Percentiles rank a stretch among this genome's conserved stretches.
Evolutionary conservation across 1,140 invertebrate genomes (phyloP).

Genomic region (Drosophila littoralis): DNA sequence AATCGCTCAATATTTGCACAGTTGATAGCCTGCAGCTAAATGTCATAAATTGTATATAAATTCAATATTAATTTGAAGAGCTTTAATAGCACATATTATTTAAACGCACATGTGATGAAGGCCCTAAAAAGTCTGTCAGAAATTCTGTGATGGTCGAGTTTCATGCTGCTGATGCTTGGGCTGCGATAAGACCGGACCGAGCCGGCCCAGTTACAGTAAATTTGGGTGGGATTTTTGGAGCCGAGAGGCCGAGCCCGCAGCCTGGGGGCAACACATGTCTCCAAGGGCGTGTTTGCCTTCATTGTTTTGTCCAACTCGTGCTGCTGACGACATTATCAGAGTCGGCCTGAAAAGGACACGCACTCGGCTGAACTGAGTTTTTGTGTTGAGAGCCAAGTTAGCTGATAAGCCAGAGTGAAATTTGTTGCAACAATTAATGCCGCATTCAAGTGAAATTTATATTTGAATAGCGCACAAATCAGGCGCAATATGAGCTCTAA

Average conservation of each 20-base stretch:
- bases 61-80: conserved; percentile 7
- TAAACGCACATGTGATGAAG: conserved; percentile 3
- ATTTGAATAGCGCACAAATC: conserved; percentile 69
- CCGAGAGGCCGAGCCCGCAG: conserved; percentile 21
- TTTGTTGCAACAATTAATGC: conserved; percentile 73
- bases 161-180: not conserved
- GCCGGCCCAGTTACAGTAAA: not conserved
- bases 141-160: not conserved
- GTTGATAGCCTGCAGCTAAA: conserved; percentile 23
- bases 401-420: conserved; percentile 2
- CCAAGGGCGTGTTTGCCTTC: not conserved
- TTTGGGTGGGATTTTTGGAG: not conserved
- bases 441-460: conserved; percentile 61
- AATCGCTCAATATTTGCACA: conserved; percentile 50
- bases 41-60: conserved; percentile 8
- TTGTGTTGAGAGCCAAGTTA: not conserved
- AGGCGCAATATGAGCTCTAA: conserved; percentile 53
- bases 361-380: not conserved
- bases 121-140: not conserved
- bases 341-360: conserved; percentile 3
- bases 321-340: conserved; percentile 40
- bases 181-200: conserved; percentile 2
- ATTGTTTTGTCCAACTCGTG: conserved; percentile 19
- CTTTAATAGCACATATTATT: conserved; percentile 15
- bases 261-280: conserved; percentile 1